Conservation (phyloP, 92 coral and sea anemone species). For the Meandrina meandrites region DNA sequence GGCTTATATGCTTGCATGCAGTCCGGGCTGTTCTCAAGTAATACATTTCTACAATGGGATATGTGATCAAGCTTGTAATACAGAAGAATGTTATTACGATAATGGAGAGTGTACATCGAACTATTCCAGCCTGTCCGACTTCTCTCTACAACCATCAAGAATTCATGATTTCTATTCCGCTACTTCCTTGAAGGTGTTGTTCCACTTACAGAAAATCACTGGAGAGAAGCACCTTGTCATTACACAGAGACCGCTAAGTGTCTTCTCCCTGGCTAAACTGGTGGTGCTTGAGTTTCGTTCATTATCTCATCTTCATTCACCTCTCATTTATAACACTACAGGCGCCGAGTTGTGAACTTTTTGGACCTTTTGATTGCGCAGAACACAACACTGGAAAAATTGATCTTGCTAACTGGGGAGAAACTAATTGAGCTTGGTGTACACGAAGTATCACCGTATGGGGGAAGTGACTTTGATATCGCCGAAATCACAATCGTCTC, state of each 20-base stretch:
- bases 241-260: slow-evolving; percentile 58
- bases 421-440: slow-evolving; percentile 36
- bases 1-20: slow-evolving; percentile 45
- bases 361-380: background rate
- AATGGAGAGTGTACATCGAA: slow-evolving; percentile 45
- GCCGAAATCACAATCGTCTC: slow-evolving; percentile 32
- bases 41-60: slow-evolving; percentile 49
- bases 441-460: slow-evolving; percentile 43
- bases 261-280: slow-evolving; percentile 41
- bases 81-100: slow-evolving; percentile 45
- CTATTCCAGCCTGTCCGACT: background rate
- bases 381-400: slow-evolving; percentile 17
- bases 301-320: slow-evolving; percentile 18
- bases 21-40: slow-evolving; percentile 53
- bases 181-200: slow-evolving; percentile 39
- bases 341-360: background rate
- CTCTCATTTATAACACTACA: slow-evolving; percentile 35
- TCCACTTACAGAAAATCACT: slow-evolving; percentile 47
- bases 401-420: slow-evolving; percentile 27
- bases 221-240: slow-evolving; percentile 26
- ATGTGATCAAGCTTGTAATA: slow-evolving; percentile 52
- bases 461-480: slow-evolving; percentile 34
- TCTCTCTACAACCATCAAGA: slow-evolving; percentile 1
- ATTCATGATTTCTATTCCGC: slow-evolving; percentile 4
- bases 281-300: slow-evolving; percentile 31